Evolutionary conservation across 2,113 vertebrate species (phyloP).

Genomic region (Syrmaticus mikado): DNA sequence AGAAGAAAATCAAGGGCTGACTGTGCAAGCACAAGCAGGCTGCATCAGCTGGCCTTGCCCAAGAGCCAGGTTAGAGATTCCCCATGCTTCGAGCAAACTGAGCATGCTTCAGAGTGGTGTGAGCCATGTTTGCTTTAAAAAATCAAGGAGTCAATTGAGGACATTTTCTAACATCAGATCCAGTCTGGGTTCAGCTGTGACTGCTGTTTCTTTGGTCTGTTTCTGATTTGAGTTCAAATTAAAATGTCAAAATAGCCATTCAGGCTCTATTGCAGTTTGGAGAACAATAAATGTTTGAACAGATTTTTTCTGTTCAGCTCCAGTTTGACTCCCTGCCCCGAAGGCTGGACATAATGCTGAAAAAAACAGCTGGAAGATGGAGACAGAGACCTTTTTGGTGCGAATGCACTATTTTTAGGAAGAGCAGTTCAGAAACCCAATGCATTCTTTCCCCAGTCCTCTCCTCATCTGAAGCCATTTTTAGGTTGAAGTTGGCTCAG

Average conservation of each 20-base stretch:
- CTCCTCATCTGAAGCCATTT: slow-evolving; percentile 48
- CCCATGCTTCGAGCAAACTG: slow-evolving; percentile 12
- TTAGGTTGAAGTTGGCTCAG: slow-evolving; percentile 50
- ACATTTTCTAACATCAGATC: neutral
- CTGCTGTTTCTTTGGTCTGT: slow-evolving; percentile 2
- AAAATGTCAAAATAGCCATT: slow-evolving; percentile 34
- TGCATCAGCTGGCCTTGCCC: neutral
- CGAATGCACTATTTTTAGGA: slow-evolving; percentile 32
- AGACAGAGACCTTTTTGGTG: slow-evolving; percentile 20
- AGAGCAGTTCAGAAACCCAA: slow-evolving; percentile 14
- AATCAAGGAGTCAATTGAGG: slow-evolving; percentile 19
- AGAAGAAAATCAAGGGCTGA: neutral
- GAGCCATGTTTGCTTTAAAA: slow-evolving; percentile 3
- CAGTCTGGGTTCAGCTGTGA: neutral
- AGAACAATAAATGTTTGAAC: neutral
- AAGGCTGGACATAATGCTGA: slow-evolving; percentile 17
- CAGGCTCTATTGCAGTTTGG: neutral
- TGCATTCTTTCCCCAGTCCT: slow-evolving; percentile 9
- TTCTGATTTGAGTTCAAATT: neutral
- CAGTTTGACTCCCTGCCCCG: slow-evolving; percentile 10
- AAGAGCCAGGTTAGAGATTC: neutral
- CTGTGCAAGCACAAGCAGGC: neutral
- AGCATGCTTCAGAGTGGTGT: neutral
- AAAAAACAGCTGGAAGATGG: slow-evolving; percentile 35
- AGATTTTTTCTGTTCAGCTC: slow-evolving; percentile 26